Conservation (phyloP, 2,888 invertebrate species). For the Pheosia gnoma region DNA sequence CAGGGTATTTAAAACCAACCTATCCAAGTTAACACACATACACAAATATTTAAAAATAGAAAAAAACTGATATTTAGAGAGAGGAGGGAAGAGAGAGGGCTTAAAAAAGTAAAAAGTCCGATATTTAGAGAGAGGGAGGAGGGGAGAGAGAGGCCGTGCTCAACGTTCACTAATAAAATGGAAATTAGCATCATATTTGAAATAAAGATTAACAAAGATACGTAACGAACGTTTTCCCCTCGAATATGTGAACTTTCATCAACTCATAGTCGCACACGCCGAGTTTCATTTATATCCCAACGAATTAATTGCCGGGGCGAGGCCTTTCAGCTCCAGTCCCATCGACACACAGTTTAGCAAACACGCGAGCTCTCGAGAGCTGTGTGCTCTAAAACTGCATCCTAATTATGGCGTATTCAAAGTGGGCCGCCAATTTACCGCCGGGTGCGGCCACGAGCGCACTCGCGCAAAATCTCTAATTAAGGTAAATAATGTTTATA, state of each 20-base stretch:
- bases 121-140: neutral
- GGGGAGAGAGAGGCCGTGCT: too few species aligned
- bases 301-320: constrained; percentile 57
- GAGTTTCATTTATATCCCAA: constrained; percentile 54
- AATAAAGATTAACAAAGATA: constrained; percentile 14
- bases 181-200: constrained; percentile 6
- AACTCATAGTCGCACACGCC: constrained; percentile 44
- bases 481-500: constrained; percentile 83
- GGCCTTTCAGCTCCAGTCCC: constrained; percentile 55
- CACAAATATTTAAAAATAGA: too few species aligned
- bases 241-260: constrained; percentile 34
- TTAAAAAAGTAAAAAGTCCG: too few species aligned
- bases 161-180: neutral
- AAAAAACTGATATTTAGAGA: too few species aligned
- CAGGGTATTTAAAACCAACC: too few species aligned
- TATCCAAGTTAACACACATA: too few species aligned
- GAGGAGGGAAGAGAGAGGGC: too few species aligned
- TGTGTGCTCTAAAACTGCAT: constrained; percentile 66
- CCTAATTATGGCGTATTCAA: constrained; percentile 74
- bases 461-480: constrained; percentile 72
- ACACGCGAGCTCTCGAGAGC: constrained; percentile 58
- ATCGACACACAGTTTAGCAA: constrained; percentile 68
- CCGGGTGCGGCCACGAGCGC: constrained; percentile 62
- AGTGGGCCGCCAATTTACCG: constrained; percentile 72
- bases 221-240: constrained; percentile 14